These are phyloP conservation scores for Dynastes tityus DNA, from an alignment of 2,888 invertebrate species.

Conservation along the genomic window DNA sequence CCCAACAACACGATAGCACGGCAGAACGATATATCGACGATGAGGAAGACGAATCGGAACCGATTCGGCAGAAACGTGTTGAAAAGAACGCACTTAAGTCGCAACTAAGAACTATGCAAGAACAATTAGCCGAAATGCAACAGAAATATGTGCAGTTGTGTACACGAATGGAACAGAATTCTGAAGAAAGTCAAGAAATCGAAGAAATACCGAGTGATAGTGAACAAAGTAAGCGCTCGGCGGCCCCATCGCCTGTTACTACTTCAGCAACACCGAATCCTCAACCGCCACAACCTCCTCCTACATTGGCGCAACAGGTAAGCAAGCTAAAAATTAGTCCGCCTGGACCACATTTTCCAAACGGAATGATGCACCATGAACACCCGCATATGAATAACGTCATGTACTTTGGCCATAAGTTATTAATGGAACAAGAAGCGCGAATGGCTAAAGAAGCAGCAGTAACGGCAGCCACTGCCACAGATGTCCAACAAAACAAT, in stretches of 20 bases:
- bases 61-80: conserved; percentile 87
- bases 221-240: conserved; percentile 75
- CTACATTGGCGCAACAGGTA: conserved; percentile 74
- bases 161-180: conserved; percentile 87
- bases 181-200: conserved; percentile 83
- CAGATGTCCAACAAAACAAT: conserved; percentile 66
- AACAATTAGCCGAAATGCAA: conserved; percentile 92
- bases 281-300: conserved; percentile 65
- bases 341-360: conserved; percentile 70
- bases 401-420: conserved; percentile 86
- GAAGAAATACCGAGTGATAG: conserved; percentile 83
- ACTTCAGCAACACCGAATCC: conserved; percentile 71
- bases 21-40: conserved; percentile 81
- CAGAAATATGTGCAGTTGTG: conserved; percentile 91
- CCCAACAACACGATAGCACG: conserved; percentile 90
- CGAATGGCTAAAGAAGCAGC: conserved; percentile 79
- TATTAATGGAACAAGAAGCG: conserved; percentile 86
- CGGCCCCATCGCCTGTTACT: conserved; percentile 74
- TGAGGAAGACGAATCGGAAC: conserved; percentile 83
- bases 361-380: conserved; percentile 68
- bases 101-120: conserved; percentile 89
- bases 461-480: conserved; percentile 75
- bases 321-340: conserved; percentile 69
- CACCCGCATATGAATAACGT: conserved; percentile 72
- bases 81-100: conserved; percentile 90